A percentile compares a stretch with the other conserved stretches of the same genome.
Conservation (phyloP, 2,888 invertebrate genomes). For the Acrobasis repandana region DNA sequence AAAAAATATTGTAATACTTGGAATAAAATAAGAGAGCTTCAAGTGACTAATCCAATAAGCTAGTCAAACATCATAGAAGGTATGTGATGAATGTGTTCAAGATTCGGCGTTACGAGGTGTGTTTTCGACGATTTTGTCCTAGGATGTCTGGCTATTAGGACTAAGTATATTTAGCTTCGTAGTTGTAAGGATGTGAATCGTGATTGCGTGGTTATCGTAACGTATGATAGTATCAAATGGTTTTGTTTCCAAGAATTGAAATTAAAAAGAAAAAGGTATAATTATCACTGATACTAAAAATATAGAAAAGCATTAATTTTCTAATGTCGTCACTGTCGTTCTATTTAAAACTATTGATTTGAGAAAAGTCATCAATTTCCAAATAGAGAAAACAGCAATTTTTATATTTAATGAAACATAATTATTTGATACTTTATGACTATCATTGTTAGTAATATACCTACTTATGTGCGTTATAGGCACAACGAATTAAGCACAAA, state of each 20-base stretch:
- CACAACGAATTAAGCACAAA: constrained; percentile 68
- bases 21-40: not conserved
- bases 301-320: too few species aligned
- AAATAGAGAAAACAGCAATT: not conserved
- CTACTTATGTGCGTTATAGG: constrained; percentile 50
- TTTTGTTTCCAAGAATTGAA: constrained; percentile 31
- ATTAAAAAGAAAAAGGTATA: constrained; percentile 7
- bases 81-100: constrained; percentile 60
- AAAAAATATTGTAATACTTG: not conserved
- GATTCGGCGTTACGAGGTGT: constrained; percentile 44
- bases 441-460: constrained; percentile 39
- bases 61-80: constrained; percentile 36
- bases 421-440: constrained; percentile 47
- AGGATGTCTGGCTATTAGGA: constrained; percentile 48
- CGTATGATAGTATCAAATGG: constrained; percentile 42
- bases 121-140: constrained; percentile 54
- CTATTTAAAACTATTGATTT: too few species aligned
- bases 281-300: too few species aligned
- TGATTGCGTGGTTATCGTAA: constrained; percentile 52
- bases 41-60: constrained; percentile 29
- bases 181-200: constrained; percentile 43
- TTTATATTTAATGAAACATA: constrained; percentile 31
- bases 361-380: not conserved
- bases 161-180: constrained; percentile 55
- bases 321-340: too few species aligned